Percentiles rank a stretch among this genome's conserved stretches.
Conservation (phyloP, 2,797 vertebrate genomes). For the Aldrovandia affinis region DNA sequence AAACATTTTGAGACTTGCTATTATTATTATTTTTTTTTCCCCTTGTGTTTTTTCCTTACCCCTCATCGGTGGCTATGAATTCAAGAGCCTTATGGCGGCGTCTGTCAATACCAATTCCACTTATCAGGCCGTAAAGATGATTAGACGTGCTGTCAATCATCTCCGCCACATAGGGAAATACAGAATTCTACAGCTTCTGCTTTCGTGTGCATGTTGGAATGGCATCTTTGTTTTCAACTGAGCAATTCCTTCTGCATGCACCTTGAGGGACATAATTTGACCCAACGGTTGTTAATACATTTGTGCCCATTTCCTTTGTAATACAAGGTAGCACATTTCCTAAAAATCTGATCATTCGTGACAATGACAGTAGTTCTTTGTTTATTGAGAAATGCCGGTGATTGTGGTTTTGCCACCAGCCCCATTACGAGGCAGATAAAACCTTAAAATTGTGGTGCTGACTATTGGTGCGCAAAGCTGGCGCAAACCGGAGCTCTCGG, state of each 20-base stretch:
- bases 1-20: background rate
- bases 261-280: background rate
- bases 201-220: too few relatives aligned
- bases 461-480: background rate
- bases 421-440: background rate
- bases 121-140: conserved; percentile 66
- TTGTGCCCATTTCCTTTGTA: background rate
- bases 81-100: conserved; percentile 7
- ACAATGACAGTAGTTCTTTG: background rate
- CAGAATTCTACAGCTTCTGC: background rate
- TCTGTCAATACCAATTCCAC: conserved; percentile 66
- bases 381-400: conserved; percentile 9
- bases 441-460: background rate
- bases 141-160: conserved; percentile 62
- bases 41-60: conserved; percentile 3
- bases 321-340: background rate
- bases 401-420: background rate
- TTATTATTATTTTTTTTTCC: background rate
- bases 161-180: background rate
- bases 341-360: conserved; percentile 16
- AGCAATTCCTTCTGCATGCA: background rate
- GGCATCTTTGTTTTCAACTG: background rate
- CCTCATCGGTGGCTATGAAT: background rate
- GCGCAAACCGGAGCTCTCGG: background rate
- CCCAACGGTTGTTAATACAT: background rate